Base-by-base conservation (phyloP, 2,113 vertebrate species). In the Dromas ardeola region DNA sequence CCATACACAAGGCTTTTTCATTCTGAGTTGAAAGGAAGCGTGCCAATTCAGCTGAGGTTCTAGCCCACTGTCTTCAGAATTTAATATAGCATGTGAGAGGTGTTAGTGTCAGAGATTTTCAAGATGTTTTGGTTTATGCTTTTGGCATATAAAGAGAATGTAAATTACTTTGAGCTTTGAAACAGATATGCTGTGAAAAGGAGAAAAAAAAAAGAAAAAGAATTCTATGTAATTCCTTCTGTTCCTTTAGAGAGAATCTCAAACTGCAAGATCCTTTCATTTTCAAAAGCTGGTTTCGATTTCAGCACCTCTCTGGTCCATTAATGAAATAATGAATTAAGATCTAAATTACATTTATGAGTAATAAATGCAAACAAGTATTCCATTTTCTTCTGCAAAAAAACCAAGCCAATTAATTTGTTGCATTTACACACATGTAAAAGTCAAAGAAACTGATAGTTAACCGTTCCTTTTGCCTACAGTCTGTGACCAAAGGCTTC, bases 51-150 rank as follows among this genome's bases (percentile, higher is more conserved):
- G 69, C 80, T 34, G 71, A 91, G 83, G 72, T 86, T 96, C 88
- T 94, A 93, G 88, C 94, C 77, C 88, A 43, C 93, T 97, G 94
- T 95, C 96, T 98, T 97, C 98, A 97, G 95, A 96, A 97, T 98
- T 97, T 96, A 97, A 92, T 96, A 97, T 97, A 97, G 97, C 94
- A 73, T 98, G 97, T 95, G 95, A 97, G 97, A 96, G 97, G 96
- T 98, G 97, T 94, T 92, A 76, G 89, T 98, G 97, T 96, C 96
- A 98, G 97, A 97, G 97, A 97, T 98, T 98, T 98, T 98, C 96
- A 98, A 97, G 97, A 98, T 98, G 96, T 96, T 97, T 98, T 98
- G 96, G 97, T 98, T 98, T 98, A 98, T 98, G 94, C 96, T 98
- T 97, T 98, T 97, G 97, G 96, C 96, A 97, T 81, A 59, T 81